phyloP scores from a whole-genome alignment of 2,797 vertebrate genomes.

The Tinamus major region DNA sequence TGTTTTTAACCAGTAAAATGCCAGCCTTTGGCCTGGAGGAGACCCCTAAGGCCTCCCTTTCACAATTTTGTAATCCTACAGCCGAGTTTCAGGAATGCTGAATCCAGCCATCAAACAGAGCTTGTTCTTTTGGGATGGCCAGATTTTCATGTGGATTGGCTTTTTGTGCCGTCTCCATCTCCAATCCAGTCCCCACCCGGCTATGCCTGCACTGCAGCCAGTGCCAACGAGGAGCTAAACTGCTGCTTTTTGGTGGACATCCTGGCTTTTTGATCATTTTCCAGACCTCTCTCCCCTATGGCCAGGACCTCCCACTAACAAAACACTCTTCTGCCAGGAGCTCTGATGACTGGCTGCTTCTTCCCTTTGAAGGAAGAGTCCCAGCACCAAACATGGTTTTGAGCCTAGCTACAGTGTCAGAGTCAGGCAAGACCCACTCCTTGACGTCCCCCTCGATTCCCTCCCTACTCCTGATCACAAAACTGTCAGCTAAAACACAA shows the following conservation, averaged over 20 bases:
- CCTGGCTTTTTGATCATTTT: background rate
- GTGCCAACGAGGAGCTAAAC: background rate
- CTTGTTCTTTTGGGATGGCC: background rate
- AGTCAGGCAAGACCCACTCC: background rate
- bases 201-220: background rate
- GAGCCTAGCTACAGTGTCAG: background rate
- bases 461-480: background rate
- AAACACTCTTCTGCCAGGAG: background rate
- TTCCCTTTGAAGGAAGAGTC: background rate
- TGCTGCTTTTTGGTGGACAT: background rate
- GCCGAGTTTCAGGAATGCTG: fast-evolving
- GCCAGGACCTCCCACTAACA: background rate
- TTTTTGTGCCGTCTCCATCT: background rate
- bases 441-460: background rate
- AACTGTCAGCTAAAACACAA: background rate
- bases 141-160: background rate
- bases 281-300: background rate
- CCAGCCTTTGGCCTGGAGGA: background rate
- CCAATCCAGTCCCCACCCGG: fast-evolving
- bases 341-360: background rate
- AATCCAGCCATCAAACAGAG: background rate
- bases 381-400: background rate
- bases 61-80: background rate
- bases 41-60: background rate
- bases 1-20: background rate